Conservation (phyloP, 2,797 vertebrate genomes). For the Aphelocoma californica region DNA sequence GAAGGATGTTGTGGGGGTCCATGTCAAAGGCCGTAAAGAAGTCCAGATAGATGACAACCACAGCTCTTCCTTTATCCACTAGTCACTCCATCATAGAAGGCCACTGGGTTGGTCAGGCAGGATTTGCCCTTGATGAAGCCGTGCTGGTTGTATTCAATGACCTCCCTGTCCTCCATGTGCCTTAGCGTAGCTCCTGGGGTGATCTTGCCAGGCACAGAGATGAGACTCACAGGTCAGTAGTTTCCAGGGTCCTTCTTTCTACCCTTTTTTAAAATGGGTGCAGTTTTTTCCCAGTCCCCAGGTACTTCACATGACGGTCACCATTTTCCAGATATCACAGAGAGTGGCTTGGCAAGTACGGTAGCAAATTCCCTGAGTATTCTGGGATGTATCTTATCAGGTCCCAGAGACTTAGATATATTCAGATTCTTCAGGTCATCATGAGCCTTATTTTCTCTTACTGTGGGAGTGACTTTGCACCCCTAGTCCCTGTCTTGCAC, state of each 20-base stretch:
- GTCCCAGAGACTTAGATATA: background rate
- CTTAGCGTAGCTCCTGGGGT: background rate
- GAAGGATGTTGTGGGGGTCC: background rate
- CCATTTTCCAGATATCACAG: background rate
- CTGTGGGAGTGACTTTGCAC: background rate
- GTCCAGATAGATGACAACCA: background rate
- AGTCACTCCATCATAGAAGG: background rate
- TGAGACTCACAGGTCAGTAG: background rate
- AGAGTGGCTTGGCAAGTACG: background rate
- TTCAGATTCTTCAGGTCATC: background rate
- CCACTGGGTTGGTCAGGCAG: background rate
- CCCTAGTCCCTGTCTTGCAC: background rate
- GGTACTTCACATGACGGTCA: background rate
- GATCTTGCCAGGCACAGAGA: background rate
- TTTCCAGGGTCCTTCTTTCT: background rate
- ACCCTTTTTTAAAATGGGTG: background rate
- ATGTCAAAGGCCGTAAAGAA: background rate
- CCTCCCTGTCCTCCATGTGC: background rate
- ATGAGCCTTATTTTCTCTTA: background rate
- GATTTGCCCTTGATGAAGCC: background rate
- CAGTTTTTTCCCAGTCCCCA: background rate
- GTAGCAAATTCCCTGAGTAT: background rate
- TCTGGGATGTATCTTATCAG: background rate
- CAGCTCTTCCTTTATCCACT: background rate
- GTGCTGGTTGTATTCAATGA: background rate